phyloP scores from a whole-genome alignment of 2,797 vertebrate species.

The Syngnathus rostellatus region DNA sequence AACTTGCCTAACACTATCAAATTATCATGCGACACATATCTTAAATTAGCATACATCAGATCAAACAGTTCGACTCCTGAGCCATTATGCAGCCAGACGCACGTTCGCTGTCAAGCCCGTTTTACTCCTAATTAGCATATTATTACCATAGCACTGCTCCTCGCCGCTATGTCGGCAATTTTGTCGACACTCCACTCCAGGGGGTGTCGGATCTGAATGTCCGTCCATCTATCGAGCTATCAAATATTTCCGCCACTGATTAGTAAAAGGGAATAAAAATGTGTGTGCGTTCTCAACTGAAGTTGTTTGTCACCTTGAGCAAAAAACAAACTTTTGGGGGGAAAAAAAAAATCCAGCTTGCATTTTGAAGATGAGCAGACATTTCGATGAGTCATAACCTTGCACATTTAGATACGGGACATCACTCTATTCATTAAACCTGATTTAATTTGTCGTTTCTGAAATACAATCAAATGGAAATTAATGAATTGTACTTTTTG shows the following conservation, averaged over 20 bases:
- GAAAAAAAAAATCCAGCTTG: slow-evolving; percentile 25
- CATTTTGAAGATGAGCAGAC: background rate
- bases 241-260: slow-evolving; percentile 10
- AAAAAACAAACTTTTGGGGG: slow-evolving; percentile 6
- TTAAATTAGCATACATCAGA: slow-evolving; percentile 63
- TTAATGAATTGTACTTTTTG: background rate
- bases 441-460: background rate
- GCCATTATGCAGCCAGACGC: slow-evolving; percentile 46
- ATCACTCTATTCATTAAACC: background rate
- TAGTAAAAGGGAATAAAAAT: slow-evolving; percentile 39
- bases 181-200: slow-evolving; percentile 37
- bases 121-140: slow-evolving; percentile 62
- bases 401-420: background rate
- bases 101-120: slow-evolving; percentile 56
- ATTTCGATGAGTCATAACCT: background rate
- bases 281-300: background rate
- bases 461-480: background rate
- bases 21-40: slow-evolving; percentile 61
- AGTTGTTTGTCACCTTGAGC: too few species aligned
- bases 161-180: slow-evolving; percentile 38
- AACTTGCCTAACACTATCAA: slow-evolving; percentile 46
- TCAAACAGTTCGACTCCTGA: slow-evolving; percentile 51
- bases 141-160: slow-evolving; percentile 49
- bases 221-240: background rate
- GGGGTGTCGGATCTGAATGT: background rate